Conservation (phyloP, 2,113 vertebrate species). For the Propithecus coquereli region DNA sequence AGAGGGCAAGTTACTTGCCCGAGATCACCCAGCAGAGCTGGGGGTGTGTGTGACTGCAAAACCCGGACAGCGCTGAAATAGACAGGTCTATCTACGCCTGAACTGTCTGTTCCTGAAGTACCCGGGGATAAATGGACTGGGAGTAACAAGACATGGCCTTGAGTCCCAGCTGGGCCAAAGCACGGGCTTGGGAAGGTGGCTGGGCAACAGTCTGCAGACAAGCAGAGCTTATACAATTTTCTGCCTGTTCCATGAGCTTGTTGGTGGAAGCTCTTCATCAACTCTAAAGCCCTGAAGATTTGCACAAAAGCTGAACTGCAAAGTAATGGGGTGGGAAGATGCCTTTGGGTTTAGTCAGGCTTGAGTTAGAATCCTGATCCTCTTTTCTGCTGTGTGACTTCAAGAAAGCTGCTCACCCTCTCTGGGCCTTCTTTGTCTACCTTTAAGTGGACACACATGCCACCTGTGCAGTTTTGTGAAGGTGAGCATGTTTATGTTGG, state of each 20-base stretch:
- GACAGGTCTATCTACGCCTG: background rate
- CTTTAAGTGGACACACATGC: background rate
- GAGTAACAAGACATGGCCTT: background rate
- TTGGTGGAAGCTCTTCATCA: background rate
- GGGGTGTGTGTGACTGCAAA: background rate
- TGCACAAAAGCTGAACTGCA: background rate
- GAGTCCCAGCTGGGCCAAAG: background rate
- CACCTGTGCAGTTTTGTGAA: background rate
- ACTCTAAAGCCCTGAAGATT: background rate
- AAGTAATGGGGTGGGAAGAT: background rate
- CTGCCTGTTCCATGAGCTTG: background rate
- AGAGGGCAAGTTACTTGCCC: background rate
- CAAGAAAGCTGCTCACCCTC: background rate
- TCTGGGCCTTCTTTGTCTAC: background rate
- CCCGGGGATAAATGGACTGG: background rate
- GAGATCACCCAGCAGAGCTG: background rate
- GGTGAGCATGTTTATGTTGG: background rate
- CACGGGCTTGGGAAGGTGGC: fast-evolving
- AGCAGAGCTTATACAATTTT: background rate
- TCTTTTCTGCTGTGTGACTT: background rate
- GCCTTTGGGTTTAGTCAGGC: background rate
- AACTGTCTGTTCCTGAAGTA: background rate
- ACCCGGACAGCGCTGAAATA: background rate
- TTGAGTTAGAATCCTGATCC: background rate
- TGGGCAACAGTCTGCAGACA: background rate